Evolutionary conservation across 2,113 vertebrate species (phyloP).

Genomic region (Misgurnus anguillicaudatus): DNA sequence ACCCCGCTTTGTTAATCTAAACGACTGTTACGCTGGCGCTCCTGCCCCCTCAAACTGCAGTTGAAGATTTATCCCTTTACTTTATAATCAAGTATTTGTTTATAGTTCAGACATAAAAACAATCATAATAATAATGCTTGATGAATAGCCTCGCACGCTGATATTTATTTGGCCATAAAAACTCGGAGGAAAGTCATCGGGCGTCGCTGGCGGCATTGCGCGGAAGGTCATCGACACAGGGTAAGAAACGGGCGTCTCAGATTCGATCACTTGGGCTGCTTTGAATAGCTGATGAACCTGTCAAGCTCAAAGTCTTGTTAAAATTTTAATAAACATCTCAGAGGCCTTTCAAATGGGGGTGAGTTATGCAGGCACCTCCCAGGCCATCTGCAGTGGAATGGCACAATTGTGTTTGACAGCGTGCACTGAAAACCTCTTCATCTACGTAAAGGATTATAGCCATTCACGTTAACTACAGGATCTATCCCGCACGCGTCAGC

Average conservation of each 20-base stretch:
- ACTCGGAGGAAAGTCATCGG: slow-evolving; percentile 69
- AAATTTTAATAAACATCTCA: slow-evolving; percentile 85
- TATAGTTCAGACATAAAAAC: slow-evolving; percentile 77
- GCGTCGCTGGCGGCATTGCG: slow-evolving; percentile 62
- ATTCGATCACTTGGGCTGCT: slow-evolving; percentile 72
- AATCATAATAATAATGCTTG: slow-evolving; percentile 74
- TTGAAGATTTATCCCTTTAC: slow-evolving; percentile 73
- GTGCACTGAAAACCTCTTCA: slow-evolving; percentile 77
- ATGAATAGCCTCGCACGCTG: slow-evolving; percentile 70
- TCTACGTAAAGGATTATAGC: slow-evolving; percentile 72
- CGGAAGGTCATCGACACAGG: slow-evolving; percentile 73
- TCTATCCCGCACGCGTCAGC: slow-evolving; percentile 68
- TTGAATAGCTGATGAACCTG: slow-evolving; percentile 81
- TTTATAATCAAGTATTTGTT: slow-evolving; percentile 78
- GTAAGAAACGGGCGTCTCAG: slow-evolving; percentile 49
- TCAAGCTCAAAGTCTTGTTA: slow-evolving; percentile 74
- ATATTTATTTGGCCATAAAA: slow-evolving; percentile 78
- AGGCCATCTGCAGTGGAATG: slow-evolving; percentile 68
- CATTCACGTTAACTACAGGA: slow-evolving; percentile 73
- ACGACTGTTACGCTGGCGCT: slow-evolving; percentile 63
- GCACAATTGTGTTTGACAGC: slow-evolving; percentile 78
- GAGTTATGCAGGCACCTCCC: slow-evolving; percentile 78
- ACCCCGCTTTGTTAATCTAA: slow-evolving; percentile 70
- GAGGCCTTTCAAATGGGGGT: slow-evolving; percentile 79
- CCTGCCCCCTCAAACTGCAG: slow-evolving; percentile 59